Conservation (phyloP, 2,888 invertebrate genomes). For the Laspeyria flexula region DNA sequence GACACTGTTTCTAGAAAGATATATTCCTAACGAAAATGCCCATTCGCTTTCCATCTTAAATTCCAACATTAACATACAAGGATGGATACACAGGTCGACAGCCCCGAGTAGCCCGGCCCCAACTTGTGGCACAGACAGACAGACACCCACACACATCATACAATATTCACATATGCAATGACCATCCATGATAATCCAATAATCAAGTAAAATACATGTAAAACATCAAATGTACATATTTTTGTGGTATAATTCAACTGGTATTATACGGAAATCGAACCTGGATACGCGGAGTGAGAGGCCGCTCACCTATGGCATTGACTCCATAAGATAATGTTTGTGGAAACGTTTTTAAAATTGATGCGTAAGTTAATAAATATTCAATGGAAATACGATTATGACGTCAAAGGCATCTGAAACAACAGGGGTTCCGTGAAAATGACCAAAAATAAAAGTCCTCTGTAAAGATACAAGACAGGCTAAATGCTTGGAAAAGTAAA, state of each 20-base stretch:
- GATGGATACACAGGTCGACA: constrained; percentile 21
- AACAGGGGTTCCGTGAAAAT: not conserved
- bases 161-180: constrained; percentile 25
- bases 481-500: too few relatives aligned
- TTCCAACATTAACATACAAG: constrained; percentile 11
- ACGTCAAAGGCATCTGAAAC: constrained; percentile 16
- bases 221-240: constrained; percentile 36
- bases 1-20: not conserved
- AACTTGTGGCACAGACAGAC: constrained; percentile 19
- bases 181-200: constrained; percentile 27
- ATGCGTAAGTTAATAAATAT: constrained; percentile 9
- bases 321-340: constrained; percentile 30
- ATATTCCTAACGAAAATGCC: not conserved
- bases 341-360: constrained; percentile 24
- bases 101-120: constrained; percentile 9
- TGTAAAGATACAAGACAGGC: not conserved
- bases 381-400: constrained; percentile 11
- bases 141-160: constrained; percentile 11
- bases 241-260: constrained; percentile 44
- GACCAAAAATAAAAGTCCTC: not conserved
- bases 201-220: constrained; percentile 34
- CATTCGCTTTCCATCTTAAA: constrained; percentile 6
- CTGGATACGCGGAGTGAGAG: constrained; percentile 45
- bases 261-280: constrained; percentile 56
- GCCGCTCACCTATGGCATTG: constrained; percentile 57